phyloP scores from a whole-genome alignment of 2,888 invertebrate genomes.

The Eilema griseolum region DNA sequence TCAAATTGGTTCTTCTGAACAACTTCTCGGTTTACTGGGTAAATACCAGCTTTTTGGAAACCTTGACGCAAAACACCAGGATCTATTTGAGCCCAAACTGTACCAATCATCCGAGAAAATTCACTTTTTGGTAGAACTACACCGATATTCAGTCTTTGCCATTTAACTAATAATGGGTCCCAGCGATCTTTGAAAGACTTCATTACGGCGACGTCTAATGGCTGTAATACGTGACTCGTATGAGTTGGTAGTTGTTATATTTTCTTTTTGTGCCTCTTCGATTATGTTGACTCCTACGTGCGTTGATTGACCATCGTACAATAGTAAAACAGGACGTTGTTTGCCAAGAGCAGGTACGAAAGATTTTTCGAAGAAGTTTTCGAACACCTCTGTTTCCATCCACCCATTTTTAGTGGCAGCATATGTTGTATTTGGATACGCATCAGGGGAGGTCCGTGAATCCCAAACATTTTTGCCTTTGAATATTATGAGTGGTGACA shows the following conservation, averaged over 20 bases:
- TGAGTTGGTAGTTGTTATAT: slow-evolving; percentile 37
- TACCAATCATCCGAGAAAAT: slow-evolving; percentile 42
- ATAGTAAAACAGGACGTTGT: neutral
- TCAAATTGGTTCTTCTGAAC: too few relatives aligned
- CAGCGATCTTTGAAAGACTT: slow-evolving; percentile 53
- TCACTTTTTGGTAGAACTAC: slow-evolving; percentile 41
- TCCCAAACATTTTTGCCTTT: neutral
- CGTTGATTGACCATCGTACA: neutral
- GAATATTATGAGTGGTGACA: neutral
- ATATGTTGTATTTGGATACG: too few relatives aligned
- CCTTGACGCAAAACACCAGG: slow-evolving; percentile 34
- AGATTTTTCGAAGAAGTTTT: neutral
- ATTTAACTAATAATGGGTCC: slow-evolving; percentile 46
- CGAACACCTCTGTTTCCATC: neutral
- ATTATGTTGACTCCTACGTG: slow-evolving; percentile 41
- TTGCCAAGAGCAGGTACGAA: neutral
- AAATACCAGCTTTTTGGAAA: slow-evolving; percentile 39
- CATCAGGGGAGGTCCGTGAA: neutral
- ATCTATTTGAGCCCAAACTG: slow-evolving; percentile 41
- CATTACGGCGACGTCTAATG: slow-evolving; percentile 47
- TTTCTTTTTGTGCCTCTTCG: slow-evolving; percentile 35
- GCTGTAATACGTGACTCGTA: slow-evolving; percentile 42
- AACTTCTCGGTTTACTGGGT: too few relatives aligned
- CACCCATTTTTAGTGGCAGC: neutral
- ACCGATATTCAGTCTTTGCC: slow-evolving; percentile 48